A percentile compares a stretch with the other conserved stretches of the same genome.
Evolutionary conservation across 2,113 vertebrate species (phyloP).

Genomic region (Pterocles gutturalis): DNA sequence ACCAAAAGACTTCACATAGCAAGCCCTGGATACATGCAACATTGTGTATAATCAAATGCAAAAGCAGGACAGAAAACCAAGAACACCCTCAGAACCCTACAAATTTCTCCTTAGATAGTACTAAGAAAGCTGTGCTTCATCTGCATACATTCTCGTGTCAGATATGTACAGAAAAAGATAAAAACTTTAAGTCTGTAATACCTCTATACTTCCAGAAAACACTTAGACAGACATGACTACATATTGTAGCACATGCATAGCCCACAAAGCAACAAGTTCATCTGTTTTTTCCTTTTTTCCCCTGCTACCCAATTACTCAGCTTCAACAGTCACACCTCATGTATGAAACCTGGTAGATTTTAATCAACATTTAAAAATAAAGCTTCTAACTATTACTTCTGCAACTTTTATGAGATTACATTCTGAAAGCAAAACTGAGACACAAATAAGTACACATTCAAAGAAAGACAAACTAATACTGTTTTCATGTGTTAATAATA

Average conservation of each 20-base stretch:
- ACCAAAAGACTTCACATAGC: accelerated
- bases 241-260: neutral
- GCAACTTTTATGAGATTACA: neutral
- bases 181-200: neutral
- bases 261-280: neutral
- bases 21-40: neutral
- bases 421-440: neutral
- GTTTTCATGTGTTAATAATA: neutral
- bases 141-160: neutral
- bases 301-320: neutral
- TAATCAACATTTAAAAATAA: neutral
- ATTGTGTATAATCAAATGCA: accelerated
- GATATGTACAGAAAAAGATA: neutral
- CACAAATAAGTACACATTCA: neutral
- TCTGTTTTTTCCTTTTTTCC: neutral
- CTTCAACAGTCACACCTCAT: neutral
- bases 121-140: neutral
- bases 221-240: neutral
- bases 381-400: neutral
- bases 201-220: neutral
- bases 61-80: neutral
- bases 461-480: neutral
- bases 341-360: neutral
- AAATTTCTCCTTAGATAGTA: neutral
- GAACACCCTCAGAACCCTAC: neutral